phyloP scores from a whole-genome alignment of 2,888 invertebrate species.

The Ophion slaviceki region DNA sequence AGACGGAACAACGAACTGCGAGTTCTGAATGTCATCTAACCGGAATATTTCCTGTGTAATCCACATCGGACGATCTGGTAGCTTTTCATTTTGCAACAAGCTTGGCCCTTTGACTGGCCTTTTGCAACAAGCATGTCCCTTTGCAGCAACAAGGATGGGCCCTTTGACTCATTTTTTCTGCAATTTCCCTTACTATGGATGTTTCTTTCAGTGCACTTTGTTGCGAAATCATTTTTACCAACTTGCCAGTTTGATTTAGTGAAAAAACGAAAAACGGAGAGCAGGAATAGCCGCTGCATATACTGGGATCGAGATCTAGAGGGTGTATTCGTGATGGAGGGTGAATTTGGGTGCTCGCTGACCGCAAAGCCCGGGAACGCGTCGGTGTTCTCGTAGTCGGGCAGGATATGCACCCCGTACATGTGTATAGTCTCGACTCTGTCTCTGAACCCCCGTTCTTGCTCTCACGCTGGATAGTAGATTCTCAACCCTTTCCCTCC shows the following conservation, averaged over 20 bases:
- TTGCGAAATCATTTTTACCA: not conserved
- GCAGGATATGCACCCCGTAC: conserved; percentile 72
- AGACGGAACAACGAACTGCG: not conserved
- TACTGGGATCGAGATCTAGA: conserved; percentile 19
- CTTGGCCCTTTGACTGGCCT: too few relatives aligned
- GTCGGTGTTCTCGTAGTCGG: conserved; percentile 67
- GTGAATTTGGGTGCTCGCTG: conserved; percentile 72
- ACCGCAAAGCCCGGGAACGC: conserved; percentile 73
- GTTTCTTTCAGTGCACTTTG: too few relatives aligned
- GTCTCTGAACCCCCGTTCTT: conserved; percentile 40
- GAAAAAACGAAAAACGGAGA: conserved; percentile 4
- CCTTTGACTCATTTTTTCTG: too few relatives aligned
- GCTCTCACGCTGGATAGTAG: conserved; percentile 47
- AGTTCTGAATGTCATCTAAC: not conserved
- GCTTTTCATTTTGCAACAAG: not conserved
- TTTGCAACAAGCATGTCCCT: too few relatives aligned
- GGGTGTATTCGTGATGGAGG: conserved; percentile 61
- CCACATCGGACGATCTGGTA: not conserved
- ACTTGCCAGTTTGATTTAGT: not conserved
- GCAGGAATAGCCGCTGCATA: conserved; percentile 1
- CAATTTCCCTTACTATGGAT: too few relatives aligned
- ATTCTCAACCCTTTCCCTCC: conserved; percentile 60
- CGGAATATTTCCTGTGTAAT: not conserved
- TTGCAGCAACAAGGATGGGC: too few relatives aligned
- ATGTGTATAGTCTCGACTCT: conserved; percentile 44